Evolutionary conservation across 2,113 vertebrate species (phyloP).

Genomic region (Mus pahari): DNA sequence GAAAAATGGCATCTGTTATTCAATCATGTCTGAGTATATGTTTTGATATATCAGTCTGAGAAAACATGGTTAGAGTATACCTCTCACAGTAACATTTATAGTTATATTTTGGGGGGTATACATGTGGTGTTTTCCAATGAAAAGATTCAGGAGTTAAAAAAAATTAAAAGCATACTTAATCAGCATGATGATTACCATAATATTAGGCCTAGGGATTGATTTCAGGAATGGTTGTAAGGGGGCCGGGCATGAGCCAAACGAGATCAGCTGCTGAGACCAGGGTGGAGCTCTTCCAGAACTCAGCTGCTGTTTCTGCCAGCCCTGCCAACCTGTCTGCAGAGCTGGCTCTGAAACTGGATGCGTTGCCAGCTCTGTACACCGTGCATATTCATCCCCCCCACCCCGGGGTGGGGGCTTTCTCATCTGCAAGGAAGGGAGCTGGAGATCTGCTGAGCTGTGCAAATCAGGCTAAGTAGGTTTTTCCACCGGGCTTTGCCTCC

Average conservation of each 20-base stretch:
- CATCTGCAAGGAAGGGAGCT: conserved; percentile 45
- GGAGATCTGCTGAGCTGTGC: conserved; percentile 58
- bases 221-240: neutral
- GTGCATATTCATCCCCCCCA: conserved; percentile 52
- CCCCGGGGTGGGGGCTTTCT: neutral
- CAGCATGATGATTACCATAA: neutral
- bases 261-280: conserved; percentile 30
- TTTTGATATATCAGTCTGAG: neutral
- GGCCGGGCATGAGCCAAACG: neutral
- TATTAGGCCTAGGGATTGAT: neutral
- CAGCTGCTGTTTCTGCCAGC: conserved; percentile 1
- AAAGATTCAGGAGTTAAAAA: neutral
- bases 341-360: conserved; percentile 13
- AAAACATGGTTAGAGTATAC: neutral
- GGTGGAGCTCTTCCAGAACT: neutral
- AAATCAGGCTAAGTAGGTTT: conserved; percentile 55
- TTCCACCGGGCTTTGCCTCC: conserved; percentile 45
- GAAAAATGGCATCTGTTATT: neutral
- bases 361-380: neutral
- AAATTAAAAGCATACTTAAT: neutral
- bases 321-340: neutral
- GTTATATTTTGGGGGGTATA: neutral
- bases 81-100: neutral
- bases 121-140: neutral
- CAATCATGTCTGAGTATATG: neutral